Evolutionary conservation across 2,888 invertebrate genomes (phyloP).

Genomic region (Pachydiplax longipennis): DNA sequence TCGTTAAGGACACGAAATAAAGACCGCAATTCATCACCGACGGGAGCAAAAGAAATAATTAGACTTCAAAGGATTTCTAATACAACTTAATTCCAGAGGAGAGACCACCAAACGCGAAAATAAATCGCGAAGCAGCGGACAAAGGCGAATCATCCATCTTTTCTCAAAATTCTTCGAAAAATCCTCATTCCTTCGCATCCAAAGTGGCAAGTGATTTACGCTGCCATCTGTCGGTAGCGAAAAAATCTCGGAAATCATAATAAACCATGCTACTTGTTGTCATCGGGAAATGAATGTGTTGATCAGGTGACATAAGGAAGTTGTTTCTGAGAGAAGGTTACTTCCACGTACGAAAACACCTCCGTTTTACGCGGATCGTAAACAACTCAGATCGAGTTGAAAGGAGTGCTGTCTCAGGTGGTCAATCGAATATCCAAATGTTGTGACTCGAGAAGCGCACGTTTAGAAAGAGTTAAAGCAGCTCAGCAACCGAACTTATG

Average conservation of each 20-base stretch:
- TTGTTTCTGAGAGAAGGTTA: not conserved
- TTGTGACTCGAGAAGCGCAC: no score
- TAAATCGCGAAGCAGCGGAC: not conserved
- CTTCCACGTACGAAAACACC: not conserved
- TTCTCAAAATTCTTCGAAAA: not conserved
- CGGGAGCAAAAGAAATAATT: no score
- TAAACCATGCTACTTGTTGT: not conserved
- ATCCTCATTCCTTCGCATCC: not conserved
- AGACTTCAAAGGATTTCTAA: no score
- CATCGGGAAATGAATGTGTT: not conserved
- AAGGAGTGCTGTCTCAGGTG: not conserved
- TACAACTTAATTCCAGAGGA: no score
- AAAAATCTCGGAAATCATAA: not conserved
- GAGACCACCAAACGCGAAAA: no score
- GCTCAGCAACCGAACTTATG: no score
- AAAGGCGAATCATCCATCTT: not conserved
- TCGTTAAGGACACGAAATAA: no score
- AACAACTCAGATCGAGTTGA: not conserved
- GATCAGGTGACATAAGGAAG: not conserved
- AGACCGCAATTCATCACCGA: no score
- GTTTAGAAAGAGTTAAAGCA: no score
- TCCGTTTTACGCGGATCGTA: not conserved
- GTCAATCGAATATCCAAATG: no score
- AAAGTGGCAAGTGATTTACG: not conserved
- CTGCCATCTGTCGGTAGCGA: not conserved